A percentile compares a stretch with the other conserved stretches of the same genome.
These are phyloP conservation scores for Microctonus hyperodae DNA, from an alignment of 2,888 invertebrate species.

Conservation along the genomic window DNA sequence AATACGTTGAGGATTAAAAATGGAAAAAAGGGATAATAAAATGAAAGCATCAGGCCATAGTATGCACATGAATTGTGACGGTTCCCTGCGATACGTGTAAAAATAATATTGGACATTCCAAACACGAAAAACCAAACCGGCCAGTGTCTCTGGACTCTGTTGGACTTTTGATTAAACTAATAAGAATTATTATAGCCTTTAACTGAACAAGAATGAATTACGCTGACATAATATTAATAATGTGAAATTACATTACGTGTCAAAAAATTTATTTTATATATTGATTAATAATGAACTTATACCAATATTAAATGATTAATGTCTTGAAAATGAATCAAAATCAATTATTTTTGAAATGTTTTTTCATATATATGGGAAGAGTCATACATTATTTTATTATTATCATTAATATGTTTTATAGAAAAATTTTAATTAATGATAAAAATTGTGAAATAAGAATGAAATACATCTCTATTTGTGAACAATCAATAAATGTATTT, in stretches of 20 bases:
- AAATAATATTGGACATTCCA: conserved; percentile 48
- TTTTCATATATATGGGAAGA: conserved; percentile 2
- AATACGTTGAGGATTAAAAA: background rate
- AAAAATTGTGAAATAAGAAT: background rate
- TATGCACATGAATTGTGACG: background rate
- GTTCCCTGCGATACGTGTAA: conserved; percentile 43
- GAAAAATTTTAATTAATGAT: background rate
- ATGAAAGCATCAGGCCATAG: background rate
- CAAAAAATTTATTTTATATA: background rate
- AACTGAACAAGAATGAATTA: conserved; percentile 31
- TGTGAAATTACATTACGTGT: background rate
- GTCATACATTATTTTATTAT: background rate
- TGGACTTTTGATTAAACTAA: conserved; percentile 56
- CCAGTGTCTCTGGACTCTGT: conserved; percentile 54
- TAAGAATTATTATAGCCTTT: conserved; percentile 53
- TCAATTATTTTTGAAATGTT: no score
- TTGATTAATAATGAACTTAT: background rate
- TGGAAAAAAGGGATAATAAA: background rate
- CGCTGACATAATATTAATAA: conserved; percentile 38
- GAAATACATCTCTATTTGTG: conserved; percentile 8
- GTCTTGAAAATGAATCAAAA: no score
- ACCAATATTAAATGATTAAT: no score
- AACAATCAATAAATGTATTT: conserved; percentile 6
- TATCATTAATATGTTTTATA: background rate
- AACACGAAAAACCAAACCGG: conserved; percentile 44